phyloP scores from a whole-genome alignment of 2,797 vertebrate genomes.

The Notamacropus eugenii region DNA sequence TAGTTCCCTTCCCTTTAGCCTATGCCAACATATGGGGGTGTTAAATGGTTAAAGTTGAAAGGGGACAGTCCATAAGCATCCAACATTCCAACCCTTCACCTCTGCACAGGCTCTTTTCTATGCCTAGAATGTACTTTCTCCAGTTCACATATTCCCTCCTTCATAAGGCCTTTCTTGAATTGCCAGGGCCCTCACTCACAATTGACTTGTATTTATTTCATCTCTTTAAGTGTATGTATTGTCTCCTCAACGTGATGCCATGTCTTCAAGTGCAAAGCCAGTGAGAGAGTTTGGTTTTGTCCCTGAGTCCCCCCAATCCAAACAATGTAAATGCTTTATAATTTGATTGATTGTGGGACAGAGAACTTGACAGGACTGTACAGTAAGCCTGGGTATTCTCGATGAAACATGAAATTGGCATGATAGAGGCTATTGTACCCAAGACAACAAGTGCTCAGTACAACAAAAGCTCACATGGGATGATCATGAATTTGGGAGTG shows the following conservation, averaged over 20 bases:
- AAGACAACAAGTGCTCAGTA: neutral
- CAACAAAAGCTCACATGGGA: slow-evolving; percentile 9
- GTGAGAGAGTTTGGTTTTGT: neutral
- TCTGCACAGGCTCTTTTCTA: too few relatives aligned
- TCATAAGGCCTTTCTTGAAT: too few relatives aligned
- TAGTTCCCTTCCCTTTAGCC: neutral
- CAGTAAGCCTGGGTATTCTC: neutral
- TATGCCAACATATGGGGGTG: neutral
- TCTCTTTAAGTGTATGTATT: neutral
- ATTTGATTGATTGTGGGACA: neutral
- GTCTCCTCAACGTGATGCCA: neutral
- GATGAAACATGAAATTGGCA: neutral
- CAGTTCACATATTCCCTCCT: too few relatives aligned
- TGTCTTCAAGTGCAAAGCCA: neutral
- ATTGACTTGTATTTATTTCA: too few relatives aligned
- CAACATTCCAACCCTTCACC: too few relatives aligned
- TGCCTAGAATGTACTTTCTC: too few relatives aligned
- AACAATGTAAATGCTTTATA: neutral
- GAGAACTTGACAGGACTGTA: neutral
- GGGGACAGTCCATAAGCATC: neutral
- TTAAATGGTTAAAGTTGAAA: neutral
- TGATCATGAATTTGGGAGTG: neutral
- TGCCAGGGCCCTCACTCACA: too few relatives aligned
- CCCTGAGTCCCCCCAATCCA: neutral
- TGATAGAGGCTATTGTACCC: neutral